Conservation (phyloP, 2,113 vertebrate genomes). For the Archilochus colubris region DNA sequence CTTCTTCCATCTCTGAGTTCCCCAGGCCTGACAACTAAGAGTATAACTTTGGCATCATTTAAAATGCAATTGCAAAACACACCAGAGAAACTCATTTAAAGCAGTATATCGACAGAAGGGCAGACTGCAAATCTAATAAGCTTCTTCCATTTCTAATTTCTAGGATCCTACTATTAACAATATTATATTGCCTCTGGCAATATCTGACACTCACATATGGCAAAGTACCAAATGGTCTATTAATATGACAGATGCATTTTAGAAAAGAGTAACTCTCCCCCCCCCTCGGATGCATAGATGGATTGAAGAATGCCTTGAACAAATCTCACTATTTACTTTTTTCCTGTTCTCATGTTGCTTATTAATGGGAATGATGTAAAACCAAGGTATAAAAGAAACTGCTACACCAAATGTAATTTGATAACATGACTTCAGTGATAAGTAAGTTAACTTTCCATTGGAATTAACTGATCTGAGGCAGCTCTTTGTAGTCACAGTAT, state of each 20-base stretch:
- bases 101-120: not conserved
- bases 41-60: slow-evolving; percentile 5
- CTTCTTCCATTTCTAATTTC: slow-evolving; percentile 31
- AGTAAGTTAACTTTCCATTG: slow-evolving; percentile 47
- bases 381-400: not conserved
- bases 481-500: slow-evolving; percentile 55
- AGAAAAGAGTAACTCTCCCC: slow-evolving; percentile 9
- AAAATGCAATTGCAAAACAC: slow-evolving; percentile 16
- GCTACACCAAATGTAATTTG: slow-evolving; percentile 28
- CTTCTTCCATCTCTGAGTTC: not conserved
- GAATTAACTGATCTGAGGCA: slow-evolving; percentile 47
- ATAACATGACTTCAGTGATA: slow-evolving; percentile 51
- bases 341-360: not conserved
- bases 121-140: slow-evolving; percentile 9
- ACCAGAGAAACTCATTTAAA: slow-evolving; percentile 37
- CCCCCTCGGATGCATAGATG: not conserved
- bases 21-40: slow-evolving; percentile 1
- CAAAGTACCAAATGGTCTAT: slow-evolving; percentile 36
- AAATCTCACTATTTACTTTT: slow-evolving; percentile 21
- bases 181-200: slow-evolving; percentile 35
- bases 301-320: slow-evolving; percentile 20
- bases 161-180: slow-evolving; percentile 5
- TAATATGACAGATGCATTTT: slow-evolving; percentile 33
- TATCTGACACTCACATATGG: slow-evolving; percentile 24
- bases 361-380: slow-evolving; percentile 20